A percentile compares a stretch with the other conserved stretches of the same genome.
Conservation (phyloP, 2,797 vertebrate species). For the Alcedo atthis region DNA sequence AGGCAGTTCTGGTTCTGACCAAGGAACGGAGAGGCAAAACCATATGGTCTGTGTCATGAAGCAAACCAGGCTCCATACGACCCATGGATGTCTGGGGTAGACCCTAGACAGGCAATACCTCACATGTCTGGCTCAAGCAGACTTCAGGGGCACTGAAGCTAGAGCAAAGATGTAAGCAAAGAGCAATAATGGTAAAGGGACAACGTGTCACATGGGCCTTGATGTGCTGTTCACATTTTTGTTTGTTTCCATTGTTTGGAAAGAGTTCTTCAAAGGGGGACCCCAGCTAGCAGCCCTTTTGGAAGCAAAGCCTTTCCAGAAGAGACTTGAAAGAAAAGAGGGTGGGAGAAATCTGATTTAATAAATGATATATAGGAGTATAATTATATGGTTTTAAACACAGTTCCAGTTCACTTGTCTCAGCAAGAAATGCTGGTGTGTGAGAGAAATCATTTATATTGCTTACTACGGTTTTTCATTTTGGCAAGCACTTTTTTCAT, state of each 20-base stretch:
- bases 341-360: conserved; percentile 60
- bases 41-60: neutral
- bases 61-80: neutral
- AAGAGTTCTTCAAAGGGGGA: neutral
- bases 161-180: neutral
- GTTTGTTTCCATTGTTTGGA: neutral
- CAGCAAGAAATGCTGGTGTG: conserved; percentile 64
- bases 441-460: conserved; percentile 61
- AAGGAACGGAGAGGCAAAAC: neutral
- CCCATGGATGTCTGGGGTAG: too few species aligned
- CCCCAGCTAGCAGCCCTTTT: conserved; percentile 16
- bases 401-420: conserved; percentile 67
- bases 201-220: accelerated
- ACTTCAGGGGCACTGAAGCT: neutral
- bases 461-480: conserved; percentile 59
- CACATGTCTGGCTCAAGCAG: accelerated
- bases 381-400: conserved; percentile 72
- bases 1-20: neutral
- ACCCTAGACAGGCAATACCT: neutral
- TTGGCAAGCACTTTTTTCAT: conserved; percentile 58
- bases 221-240: neutral
- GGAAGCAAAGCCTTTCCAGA: conserved; percentile 51
- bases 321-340: conserved; percentile 67
- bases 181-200: neutral
- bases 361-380: conserved; percentile 68